Conservation (phyloP, 2,113 vertebrate genomes). For the Zosterops borbonicus region DNA sequence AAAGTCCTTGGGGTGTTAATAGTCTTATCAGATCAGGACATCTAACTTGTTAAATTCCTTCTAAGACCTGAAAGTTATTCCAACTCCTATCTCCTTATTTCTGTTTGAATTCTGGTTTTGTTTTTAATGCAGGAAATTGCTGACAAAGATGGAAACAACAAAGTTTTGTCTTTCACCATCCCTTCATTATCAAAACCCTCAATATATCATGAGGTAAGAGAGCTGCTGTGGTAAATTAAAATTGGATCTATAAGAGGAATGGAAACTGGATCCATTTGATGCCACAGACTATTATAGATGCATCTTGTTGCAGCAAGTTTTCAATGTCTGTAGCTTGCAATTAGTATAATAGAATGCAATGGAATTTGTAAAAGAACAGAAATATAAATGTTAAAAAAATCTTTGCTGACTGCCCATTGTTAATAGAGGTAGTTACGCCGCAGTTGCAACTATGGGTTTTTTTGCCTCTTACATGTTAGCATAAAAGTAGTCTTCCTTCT, state of each 20-base stretch:
- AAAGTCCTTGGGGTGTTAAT: background rate
- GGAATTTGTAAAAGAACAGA: background rate
- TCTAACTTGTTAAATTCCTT: background rate
- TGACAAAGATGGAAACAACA: constrained; percentile 98
- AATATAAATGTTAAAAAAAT: background rate
- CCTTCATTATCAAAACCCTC: constrained; percentile 97
- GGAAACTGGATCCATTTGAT: constrained; percentile 11
- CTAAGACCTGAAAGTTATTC: background rate
- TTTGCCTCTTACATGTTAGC: background rate
- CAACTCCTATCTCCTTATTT: background rate
- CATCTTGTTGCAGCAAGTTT: constrained; percentile 4
- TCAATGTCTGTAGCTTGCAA: constrained; percentile 4
- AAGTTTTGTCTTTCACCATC: constrained; percentile 94
- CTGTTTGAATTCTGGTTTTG: background rate
- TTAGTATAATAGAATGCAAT: background rate
- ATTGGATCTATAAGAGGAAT: constrained; percentile 14
- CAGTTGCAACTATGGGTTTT: background rate
- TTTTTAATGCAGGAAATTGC: constrained; percentile 88
- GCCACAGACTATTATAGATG: background rate
- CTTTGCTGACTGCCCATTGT: background rate
- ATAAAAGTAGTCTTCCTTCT: background rate
- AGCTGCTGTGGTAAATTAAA: background rate
- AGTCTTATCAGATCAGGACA: background rate
- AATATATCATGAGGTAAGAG: constrained; percentile 94
- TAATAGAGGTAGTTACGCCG: background rate